Evolutionary conservation across 2,797 vertebrate species (phyloP).

Genomic region (Phoebastria nigripes): DNA sequence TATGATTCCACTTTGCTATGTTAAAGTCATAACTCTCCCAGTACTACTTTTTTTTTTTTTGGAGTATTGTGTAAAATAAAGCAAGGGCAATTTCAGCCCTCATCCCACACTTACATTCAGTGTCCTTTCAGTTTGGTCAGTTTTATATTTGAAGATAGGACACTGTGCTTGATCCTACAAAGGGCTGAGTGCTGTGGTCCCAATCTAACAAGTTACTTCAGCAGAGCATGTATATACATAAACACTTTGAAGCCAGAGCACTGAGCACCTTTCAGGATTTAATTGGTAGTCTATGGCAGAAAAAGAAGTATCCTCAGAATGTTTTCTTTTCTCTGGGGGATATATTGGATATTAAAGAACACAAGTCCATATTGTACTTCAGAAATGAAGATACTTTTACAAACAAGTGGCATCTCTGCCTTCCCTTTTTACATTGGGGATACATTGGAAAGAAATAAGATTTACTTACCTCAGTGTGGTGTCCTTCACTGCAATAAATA

Average conservation of each 20-base stretch:
- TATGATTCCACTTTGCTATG: not conserved
- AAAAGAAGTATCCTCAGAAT: not conserved
- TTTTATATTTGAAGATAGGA: not conserved
- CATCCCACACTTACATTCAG: not conserved
- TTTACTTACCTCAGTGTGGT: not conserved
- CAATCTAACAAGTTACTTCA: not conserved
- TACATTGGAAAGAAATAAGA: not conserved
- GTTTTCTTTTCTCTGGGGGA: not conserved
- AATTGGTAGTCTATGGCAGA: not conserved
- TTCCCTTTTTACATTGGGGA: not conserved
- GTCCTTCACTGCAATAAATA: not conserved
- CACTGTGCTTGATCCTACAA: not conserved
- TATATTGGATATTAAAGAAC: not conserved
- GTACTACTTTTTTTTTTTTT: not conserved
- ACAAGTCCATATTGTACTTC: not conserved
- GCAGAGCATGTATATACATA: accelerated
- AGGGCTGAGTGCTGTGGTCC: not conserved
- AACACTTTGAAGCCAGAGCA: not conserved
- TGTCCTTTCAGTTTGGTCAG: not conserved
- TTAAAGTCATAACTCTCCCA: not conserved
- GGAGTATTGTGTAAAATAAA: too few species aligned
- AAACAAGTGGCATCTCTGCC: not conserved
- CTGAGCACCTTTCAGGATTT: not conserved
- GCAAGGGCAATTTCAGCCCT: not conserved
- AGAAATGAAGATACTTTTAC: not conserved